Base-by-base conservation (phyloP, 1,140 invertebrate species). In the Himalopsyche phryganea region DNA sequence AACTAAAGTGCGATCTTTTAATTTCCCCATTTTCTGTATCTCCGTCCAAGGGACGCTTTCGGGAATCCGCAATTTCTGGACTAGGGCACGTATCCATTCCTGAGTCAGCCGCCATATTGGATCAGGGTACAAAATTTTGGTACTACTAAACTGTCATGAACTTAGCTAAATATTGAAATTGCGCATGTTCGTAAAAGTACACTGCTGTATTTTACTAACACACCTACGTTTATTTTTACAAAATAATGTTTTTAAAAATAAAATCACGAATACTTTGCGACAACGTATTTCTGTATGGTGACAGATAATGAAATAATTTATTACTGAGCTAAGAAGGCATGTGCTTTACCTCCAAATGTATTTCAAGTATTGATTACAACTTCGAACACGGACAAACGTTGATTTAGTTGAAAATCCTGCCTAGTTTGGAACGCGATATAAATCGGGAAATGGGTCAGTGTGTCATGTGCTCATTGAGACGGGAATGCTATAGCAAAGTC, bases 1-100 rank as follows among this genome's bases (percentile, higher is more conserved):
- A 85, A 71, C 88, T 90, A 77, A 90, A 91, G 78, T 92, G 90
- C 60, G 90, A 92, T 74, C 89, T 84, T 79, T 93, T 92, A 62
- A 89, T 88, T 66, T 89, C 85, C 66, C 88, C 89, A 81, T 90
- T 90, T 75, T 92, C 90, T 66, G 83, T 83, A 76, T 92, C 90
- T 66, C 85, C 85, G 78, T 92, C 90, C 68, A 91, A 82, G 58
- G 90, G 90, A 73, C 90, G 84, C 83, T 92, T 92, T 78, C 90
- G 84, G 70, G 86, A 88, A 80, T 88, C 86, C 71, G 84, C 81
- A 72, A 87, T 87, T 44, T 64, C 87, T 77, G 87, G 86, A 79
- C 86, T 88, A 70, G 86, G 83, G 81, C 85, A 87, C 80, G 86
- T 87, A 81, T 88, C 85, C 85, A 87, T 87, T 81, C 85, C 85